phyloP scores from a whole-genome alignment of 2,797 vertebrate species.

The Pseudopleuronectes americanus region DNA sequence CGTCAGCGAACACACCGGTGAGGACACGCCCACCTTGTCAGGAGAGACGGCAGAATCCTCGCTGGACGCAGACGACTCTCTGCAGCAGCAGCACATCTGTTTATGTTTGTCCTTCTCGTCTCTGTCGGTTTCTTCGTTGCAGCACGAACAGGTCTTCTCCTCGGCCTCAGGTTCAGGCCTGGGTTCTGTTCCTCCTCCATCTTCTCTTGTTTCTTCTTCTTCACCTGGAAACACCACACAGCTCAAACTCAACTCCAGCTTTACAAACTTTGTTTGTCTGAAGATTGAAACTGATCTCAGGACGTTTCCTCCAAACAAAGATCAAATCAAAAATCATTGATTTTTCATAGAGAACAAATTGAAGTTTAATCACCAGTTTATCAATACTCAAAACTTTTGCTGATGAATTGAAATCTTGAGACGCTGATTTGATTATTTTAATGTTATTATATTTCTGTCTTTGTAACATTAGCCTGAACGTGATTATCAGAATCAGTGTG shows the following conservation, averaged over 20 bases:
- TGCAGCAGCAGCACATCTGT: conserved; percentile 30
- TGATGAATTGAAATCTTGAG: too few relatives aligned
- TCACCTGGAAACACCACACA: conserved; percentile 35
- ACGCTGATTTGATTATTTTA: too few relatives aligned
- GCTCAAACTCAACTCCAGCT: too few relatives aligned
- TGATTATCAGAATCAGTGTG: too few relatives aligned
- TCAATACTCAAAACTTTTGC: too few relatives aligned
- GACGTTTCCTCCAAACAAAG: not conserved
- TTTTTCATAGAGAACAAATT: too few relatives aligned
- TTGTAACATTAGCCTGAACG: too few relatives aligned
- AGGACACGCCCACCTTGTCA: conserved; percentile 65
- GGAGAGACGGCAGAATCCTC: conserved; percentile 58
- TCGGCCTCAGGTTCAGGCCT: conserved; percentile 23
- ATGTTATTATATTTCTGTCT: too few relatives aligned
- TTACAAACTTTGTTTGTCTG: too few relatives aligned
- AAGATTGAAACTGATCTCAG: not conserved
- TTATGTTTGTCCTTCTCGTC: conserved; percentile 24
- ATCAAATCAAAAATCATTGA: too few relatives aligned
- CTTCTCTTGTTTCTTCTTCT: not conserved
- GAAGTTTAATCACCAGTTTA: too few relatives aligned
- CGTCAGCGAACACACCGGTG: not conserved
- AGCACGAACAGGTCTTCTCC: conserved; percentile 9
- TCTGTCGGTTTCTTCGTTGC: conserved; percentile 11
- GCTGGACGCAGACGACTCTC: conserved; percentile 69
- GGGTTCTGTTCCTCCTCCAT: not conserved